Evolutionary conservation across 2,888 invertebrate genomes (phyloP).

Genomic region (Mythimna lalbum): DNA sequence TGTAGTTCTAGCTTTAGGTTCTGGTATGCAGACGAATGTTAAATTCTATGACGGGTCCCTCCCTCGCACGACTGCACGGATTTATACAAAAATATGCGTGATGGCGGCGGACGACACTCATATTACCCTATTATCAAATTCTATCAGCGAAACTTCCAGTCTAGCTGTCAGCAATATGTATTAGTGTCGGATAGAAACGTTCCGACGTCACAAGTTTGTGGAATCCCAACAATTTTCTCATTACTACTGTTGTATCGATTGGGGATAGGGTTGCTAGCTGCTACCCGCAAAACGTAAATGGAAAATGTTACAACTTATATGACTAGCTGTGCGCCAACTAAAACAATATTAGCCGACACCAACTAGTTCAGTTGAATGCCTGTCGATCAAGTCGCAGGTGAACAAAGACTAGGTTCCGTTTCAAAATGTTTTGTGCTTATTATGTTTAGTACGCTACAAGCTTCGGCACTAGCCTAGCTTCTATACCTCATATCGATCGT

Average conservation of each 20-base stretch:
- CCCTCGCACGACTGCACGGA: neutral
- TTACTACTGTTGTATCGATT: slow-evolving; percentile 50
- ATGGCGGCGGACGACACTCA: slow-evolving; percentile 8
- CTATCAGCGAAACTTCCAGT: slow-evolving; percentile 23
- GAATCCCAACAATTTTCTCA: slow-evolving; percentile 56
- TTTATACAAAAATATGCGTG: slow-evolving; percentile 9
- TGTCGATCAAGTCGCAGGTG: neutral
- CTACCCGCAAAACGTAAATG: slow-evolving; percentile 3
- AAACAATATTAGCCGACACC: neutral
- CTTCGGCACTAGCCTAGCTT: neutral
- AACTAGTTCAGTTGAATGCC: neutral
- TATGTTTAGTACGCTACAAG: neutral
- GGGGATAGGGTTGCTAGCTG: slow-evolving; percentile 10
- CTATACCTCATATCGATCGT: neutral
- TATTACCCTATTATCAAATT: slow-evolving; percentile 43
- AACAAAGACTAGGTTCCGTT: neutral
- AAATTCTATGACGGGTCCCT: neutral
- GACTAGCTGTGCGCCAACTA: neutral
- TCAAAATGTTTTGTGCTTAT: neutral
- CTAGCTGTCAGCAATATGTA: slow-evolving; percentile 40
- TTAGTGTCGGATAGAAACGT: slow-evolving; percentile 43
- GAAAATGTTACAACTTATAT: neutral
- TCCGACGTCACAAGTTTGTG: slow-evolving; percentile 27
- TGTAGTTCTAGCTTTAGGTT: neutral
- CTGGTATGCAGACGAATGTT: neutral